Conservation (phyloP, 2,888 invertebrate species). For the Tridacna crocea region DNA sequence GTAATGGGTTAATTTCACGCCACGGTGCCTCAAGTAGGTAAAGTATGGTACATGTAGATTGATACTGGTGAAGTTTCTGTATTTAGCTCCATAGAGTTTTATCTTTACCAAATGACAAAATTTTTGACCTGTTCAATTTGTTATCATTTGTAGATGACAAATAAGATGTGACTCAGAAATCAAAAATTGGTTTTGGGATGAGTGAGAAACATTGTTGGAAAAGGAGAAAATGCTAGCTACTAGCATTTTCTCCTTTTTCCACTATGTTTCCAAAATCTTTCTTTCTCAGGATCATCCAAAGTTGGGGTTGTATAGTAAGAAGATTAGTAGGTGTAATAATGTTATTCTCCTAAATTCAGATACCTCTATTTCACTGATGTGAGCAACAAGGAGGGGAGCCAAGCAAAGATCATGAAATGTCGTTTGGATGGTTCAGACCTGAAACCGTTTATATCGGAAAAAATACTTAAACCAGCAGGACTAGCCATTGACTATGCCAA, state of each 20-base stretch:
- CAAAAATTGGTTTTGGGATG: background rate
- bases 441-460: conserved; percentile 86
- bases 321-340: background rate
- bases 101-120: too few relatives aligned
- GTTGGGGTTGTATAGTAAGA: background rate
- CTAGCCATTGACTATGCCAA: conserved; percentile 90
- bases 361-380: conserved; percentile 96
- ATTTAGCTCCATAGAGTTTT: too few relatives aligned
- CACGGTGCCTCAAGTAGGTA: too few relatives aligned
- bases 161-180: background rate
- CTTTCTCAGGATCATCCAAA: background rate
- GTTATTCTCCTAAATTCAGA: conserved; percentile 83
- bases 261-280: background rate
- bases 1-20: too few relatives aligned
- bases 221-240: background rate
- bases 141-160: background rate
- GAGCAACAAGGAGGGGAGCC: conserved; percentile 91
- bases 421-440: conserved; percentile 90
- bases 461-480: conserved; percentile 93
- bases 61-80: too few relatives aligned
- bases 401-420: conserved; percentile 89
- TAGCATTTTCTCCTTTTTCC: background rate
- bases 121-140: too few relatives aligned
- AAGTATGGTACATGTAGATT: too few relatives aligned
- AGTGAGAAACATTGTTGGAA: background rate